Base-by-base conservation (phyloP, 2,797 vertebrate species). In the Steatocranus sp. region DNA sequence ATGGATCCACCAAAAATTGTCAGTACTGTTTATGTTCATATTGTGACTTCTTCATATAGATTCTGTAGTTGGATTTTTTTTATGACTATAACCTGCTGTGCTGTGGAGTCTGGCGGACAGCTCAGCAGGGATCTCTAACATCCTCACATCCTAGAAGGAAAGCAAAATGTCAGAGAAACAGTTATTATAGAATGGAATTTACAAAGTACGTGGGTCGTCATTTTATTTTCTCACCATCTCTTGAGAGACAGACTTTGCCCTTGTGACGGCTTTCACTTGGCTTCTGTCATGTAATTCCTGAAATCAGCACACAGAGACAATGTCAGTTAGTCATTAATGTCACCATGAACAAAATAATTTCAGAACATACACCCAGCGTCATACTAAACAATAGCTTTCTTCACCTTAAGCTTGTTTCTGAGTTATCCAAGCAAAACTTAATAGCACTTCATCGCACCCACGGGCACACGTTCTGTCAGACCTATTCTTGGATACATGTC, bases 101-200 rank as follows among this genome's bases (percentile, higher is more conserved):
- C 76, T 88, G 73, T 77, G 95, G 80, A 99, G 96, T 87, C 98
- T 95, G 81, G 95, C 94, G 1, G 97, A 96, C 66, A 99, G 95
- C 82, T 99, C 98, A 30, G 97, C 98, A 0, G 98, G 99, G 89
- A 99, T 98, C 94, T 98, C 98, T 92, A 99, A 92, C 89, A 94
- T 92, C 30, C 96, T 96, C 93, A 97, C 96, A 17, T 99, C 98
- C 99, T 99, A 83, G 58, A 63, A 48, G 25, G 56, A 34, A 46
- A 48, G 73, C 3, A 43, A 46, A 51, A 43, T 6, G 15, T 41
- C 49, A 15, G 7, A 68, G 3, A 15, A 36, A 6, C 7, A 5
- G 5, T 53, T 34, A 79, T 50, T 8, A 70, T 30, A 36, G 30
- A 30, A n/a, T 12, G 0, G 0, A 73, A 46, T 70, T 46, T 18